Base-by-base conservation (phyloP, 2,113 vertebrate species). In the Ochotona curzoniae region DNA sequence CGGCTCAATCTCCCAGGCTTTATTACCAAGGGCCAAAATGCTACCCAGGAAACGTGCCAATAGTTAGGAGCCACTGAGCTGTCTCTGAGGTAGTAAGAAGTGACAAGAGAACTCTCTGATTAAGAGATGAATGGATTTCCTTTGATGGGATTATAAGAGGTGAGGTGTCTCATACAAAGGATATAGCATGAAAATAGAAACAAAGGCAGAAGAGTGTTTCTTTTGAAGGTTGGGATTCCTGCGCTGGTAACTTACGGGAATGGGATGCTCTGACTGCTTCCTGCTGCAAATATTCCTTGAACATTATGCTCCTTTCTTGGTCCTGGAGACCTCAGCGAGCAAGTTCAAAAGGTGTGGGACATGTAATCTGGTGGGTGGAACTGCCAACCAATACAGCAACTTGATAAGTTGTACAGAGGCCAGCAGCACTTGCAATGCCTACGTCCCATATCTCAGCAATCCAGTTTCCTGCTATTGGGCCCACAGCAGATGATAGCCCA, bases 191-290 rank as follows among this genome's bases (percentile, higher is more conserved):
- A 89, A 81, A 81, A 66, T 26, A 89, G 25, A n/a, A 79, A 79
- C 25, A 91, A 32, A 85, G 67, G 35, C 30, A 61, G 63, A 38
- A 44, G 23, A 88, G 35, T 7, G 21, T 82, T 60, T 82, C 75
- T 85, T 90, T 25, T 49, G 57, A 83, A 90, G 70, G 67, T 92
- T n/a, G 83, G 61, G 28, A 61, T 90, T 82, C n/a, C 54, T 54
- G 51, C 38, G 44, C 64, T 87, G 57, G 3, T 23, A 26, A 81
- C 66, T 93, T 88, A 63, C 11, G 66, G 63, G 32, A 70, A 49
- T n/a, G 44, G 30, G 67, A 81, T 79, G 35, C 12, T 38, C 26
- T 51, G 30, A 80, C 20, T 84, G 28, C 44, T 60, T 47, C n/a
- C 25, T 51, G 26, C 25, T 66, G 21, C 30, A 80, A 51, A 74